Evolutionary conservation across 2,888 invertebrate species (phyloP), one percentile per base, ranked within the genome.

Genomic region (Cephonodes hylas): DNA sequence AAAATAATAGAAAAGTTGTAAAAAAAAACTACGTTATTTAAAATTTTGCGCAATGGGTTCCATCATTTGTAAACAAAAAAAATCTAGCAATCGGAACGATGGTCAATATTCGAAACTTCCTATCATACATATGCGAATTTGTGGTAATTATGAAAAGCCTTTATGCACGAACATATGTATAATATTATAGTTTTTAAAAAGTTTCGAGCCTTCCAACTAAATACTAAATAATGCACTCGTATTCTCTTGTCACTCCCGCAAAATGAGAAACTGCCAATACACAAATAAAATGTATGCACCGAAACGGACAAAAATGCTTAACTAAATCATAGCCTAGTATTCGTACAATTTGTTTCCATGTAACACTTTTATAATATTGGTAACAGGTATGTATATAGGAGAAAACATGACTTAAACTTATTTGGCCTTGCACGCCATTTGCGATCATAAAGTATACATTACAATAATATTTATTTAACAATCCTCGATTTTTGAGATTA

Each of bases 251-350:
- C n/a, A n/a, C n/a, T n/a, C n/a, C n/a, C n/a, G n/a, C n/a, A n/a
- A n/a, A n/a, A 60, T 7, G n/a, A 22, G n/a, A 15, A 42, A 53
- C 46, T 31, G 23, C 18, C 22, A 15, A n/a, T 13, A 8, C 5
- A 15, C 10, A 10, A 42, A 20, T 27, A 63, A 79, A 76, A 72
- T 87, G 87, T 88, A 89, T 89, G 88, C 88, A 89, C 86, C 87
- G 77, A 74, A 61, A 70, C 66, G 69, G 15, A 38, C 38, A 25
- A 18, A 4, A 8, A 38, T 70, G 65, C 77, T 77, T 79, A 83
- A 69, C 77, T 85, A 84, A 74, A 75, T 82, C 86, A 89, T 89
- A 88, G 88, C 86, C 87, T 88, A 87, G 80, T 80, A 79, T 77
- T 31, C 31, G 7, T 31, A 56, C 25, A 42, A 13, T 48, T 38